A percentile compares a stretch with the other conserved stretches of the same genome.
Evolutionary conservation across 2,113 vertebrate species (phyloP).

Genomic region (Oceanites oceanicus): DNA sequence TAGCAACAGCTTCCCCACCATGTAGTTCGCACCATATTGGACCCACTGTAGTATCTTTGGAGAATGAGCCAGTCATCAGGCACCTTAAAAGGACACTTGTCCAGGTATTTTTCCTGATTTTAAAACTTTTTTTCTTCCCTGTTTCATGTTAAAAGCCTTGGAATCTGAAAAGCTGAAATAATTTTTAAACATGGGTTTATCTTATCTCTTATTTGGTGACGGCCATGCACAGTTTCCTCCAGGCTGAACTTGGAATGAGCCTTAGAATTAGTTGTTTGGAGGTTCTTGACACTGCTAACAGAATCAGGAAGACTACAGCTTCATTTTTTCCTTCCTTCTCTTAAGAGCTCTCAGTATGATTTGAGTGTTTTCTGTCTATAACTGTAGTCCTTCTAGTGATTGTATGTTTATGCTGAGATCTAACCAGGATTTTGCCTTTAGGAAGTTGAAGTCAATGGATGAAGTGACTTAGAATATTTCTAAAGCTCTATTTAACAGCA

Average conservation of each 20-base stretch:
- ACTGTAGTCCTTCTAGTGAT: background rate
- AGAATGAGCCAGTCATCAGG: conserved; percentile 47
- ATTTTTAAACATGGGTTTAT: background rate
- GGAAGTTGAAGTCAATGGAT: background rate
- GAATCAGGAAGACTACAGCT: background rate
- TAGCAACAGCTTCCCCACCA: conserved; percentile 42
- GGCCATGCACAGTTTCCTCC: background rate
- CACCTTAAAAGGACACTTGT: conserved; percentile 47
- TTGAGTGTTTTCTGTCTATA: background rate
- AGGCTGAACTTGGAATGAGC: background rate
- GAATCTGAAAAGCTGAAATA: background rate
- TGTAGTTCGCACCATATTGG: conserved; percentile 24
- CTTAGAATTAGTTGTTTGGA: background rate
- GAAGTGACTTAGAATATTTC: background rate
- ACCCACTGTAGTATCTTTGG: conserved; percentile 49
- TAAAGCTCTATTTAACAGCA: background rate
- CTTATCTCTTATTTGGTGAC: background rate
- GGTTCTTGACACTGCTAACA: background rate
- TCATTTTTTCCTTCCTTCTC: background rate
- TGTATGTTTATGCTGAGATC: background rate
- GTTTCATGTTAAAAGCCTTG: background rate
- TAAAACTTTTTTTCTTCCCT: background rate
- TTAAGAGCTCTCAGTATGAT: background rate
- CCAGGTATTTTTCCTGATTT: conserved; percentile 50
- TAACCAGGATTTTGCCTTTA: background rate